phyloP scores from a whole-genome alignment of 2,888 invertebrate species.

The Falcaria lacertinaria region DNA sequence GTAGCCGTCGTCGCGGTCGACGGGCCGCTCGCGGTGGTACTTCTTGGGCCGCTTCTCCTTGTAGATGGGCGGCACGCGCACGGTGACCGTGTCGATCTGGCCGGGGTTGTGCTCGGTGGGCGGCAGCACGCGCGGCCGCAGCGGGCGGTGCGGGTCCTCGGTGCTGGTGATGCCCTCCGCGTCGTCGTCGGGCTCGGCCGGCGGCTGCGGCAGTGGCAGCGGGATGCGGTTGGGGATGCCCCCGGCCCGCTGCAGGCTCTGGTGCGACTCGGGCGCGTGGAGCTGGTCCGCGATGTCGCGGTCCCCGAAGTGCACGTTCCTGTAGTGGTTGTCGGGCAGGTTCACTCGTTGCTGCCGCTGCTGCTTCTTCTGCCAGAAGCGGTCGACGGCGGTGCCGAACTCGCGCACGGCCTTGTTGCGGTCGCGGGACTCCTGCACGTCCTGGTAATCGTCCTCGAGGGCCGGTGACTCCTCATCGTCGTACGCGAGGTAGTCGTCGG shows the following conservation, averaged over 20 bases:
- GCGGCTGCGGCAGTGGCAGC: constrained; percentile 19
- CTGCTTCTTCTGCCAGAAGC: constrained; percentile 62
- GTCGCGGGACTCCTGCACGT: constrained; percentile 60
- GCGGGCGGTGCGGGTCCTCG: constrained; percentile 56
- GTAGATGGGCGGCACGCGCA: constrained; percentile 72
- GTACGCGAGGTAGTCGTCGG: constrained; percentile 52
- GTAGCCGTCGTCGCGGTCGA: constrained; percentile 37
- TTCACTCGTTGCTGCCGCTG: constrained; percentile 29
- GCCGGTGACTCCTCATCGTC: constrained; percentile 46
- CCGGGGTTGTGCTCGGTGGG: constrained; percentile 73
- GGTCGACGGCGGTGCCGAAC: constrained; percentile 59
- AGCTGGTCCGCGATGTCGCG: constrained; percentile 45
- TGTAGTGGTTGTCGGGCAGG: constrained; percentile 52
- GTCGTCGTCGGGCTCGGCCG: constrained; percentile 44
- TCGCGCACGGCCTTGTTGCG: constrained; percentile 52
- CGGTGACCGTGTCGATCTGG: constrained; percentile 73
- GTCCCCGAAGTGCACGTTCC: constrained; percentile 67
- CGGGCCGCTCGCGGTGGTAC: constrained; percentile 51
- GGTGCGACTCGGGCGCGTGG: constrained; percentile 36
- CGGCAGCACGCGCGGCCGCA: constrained; percentile 66
- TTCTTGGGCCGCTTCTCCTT: constrained; percentile 66
- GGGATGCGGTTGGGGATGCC: constrained; percentile 38
- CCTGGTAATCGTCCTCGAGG: constrained; percentile 61
- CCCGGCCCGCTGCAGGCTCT: constrained; percentile 43
- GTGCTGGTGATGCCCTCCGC: constrained; percentile 66